Base-by-base conservation (phyloP, 2,113 vertebrate genomes). In the Neogobius melanostomus region DNA sequence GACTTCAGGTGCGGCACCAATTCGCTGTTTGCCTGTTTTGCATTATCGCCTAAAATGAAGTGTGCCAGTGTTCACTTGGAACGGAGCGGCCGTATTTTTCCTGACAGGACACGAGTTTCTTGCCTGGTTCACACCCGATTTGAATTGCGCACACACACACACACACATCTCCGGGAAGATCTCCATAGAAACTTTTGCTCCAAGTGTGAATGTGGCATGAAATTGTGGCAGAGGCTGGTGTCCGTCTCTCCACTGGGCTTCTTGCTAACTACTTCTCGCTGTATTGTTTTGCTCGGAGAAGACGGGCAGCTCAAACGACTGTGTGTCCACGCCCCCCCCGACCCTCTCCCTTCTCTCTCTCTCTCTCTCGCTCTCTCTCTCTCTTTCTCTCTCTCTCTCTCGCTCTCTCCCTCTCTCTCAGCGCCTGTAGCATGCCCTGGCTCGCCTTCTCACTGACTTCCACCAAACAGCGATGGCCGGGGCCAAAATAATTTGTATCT, bases 401-500 rank as follows among this genome's bases (percentile, higher is more conserved):
- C 28, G 1, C 28, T 36, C 28, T 36, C 28, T 36, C 28, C 3
- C 28, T 36, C 87, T 86, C 88, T 68, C 78, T 52, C 82, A 57
- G 85, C 66, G 91, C 91, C 90, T 71, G 56, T 90, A 90, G 90
- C 91, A 81, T 87, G 87, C 89, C 91, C 86, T 5, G 79, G 70
- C 80, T 80, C 62, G 82, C 82, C 84, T 75, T 90, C 87, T 86
- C 85, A 65, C 86, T 74, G 80, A 89, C 87, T 88, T 85, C 71
- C 87, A 88, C 88, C 88, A 88, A 85, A 90, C 86, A 88, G 84
- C 52, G 86, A 86, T 86, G 85, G 84, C 80, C 84, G 54, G 88
- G 89, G 91, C 91, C 90, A 93, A 92, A 94, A 93, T 94, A 92
- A 94, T 93, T 92, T 93, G 91, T 92, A 92, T 94, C 90, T 93